A percentile compares a stretch with the other conserved stretches of the same genome.
These are phyloP conservation scores for Setipinna tenuifilis DNA, from an alignment of 2,797 vertebrate species.

Conservation along the genomic window DNA sequence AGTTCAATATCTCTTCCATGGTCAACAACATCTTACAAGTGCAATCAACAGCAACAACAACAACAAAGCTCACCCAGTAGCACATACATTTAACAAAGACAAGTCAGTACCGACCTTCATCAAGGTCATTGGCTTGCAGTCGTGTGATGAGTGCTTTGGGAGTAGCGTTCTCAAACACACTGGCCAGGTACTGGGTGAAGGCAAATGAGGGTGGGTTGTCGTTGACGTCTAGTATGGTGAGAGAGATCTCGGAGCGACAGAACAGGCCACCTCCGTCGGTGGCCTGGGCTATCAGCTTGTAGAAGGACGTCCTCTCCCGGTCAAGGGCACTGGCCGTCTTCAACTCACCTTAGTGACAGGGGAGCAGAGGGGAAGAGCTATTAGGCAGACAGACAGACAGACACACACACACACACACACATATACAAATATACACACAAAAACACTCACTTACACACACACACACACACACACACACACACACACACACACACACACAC, in stretches of 20 bases:
- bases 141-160: slow-evolving; percentile 87
- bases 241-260: slow-evolving; percentile 86
- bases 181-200: slow-evolving; percentile 82
- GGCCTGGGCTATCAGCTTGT: slow-evolving; percentile 87
- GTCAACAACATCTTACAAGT: background rate
- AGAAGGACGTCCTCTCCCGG: slow-evolving; percentile 82
- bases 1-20: background rate
- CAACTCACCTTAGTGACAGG: slow-evolving; percentile 82
- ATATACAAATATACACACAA: background rate
- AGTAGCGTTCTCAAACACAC: slow-evolving; percentile 90
- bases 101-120: slow-evolving; percentile 79
- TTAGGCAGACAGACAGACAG: slow-evolving; percentile 4
- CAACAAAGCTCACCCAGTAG: background rate
- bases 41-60: too few relatives aligned
- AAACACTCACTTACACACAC: background rate
- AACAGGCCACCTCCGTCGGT: slow-evolving; percentile 91
- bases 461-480: background rate
- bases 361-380: background rate
- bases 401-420: background rate
- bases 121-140: slow-evolving; percentile 90
- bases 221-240: slow-evolving; percentile 91
- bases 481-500: background rate
- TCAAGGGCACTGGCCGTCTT: slow-evolving; percentile 86
- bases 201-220: slow-evolving; percentile 93
- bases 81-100: background rate